Conservation (phyloP, 2,113 vertebrate genomes). For the Trematocara unimaculatum region DNA sequence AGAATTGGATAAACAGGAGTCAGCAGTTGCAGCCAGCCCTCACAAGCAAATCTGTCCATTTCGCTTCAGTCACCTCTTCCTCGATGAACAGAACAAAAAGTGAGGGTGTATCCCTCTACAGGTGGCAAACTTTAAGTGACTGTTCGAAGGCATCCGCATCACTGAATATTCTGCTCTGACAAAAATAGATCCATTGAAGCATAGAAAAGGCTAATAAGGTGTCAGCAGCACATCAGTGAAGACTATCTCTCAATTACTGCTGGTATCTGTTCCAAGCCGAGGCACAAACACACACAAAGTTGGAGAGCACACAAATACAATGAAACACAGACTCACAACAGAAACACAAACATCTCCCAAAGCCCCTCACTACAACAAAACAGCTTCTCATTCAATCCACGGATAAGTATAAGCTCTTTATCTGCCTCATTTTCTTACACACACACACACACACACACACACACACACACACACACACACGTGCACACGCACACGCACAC, state of each 20-base stretch:
- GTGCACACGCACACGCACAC: rapidly evolving
- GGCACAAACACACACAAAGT: neutral
- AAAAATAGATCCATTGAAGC: neutral
- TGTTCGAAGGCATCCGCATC: neutral
- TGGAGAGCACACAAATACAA: neutral
- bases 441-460: neutral
- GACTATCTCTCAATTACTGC: neutral
- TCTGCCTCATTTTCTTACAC: neutral
- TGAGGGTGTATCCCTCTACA: neutral
- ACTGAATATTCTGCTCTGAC: neutral
- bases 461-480: too few relatives aligned
- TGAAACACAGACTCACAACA: neutral
- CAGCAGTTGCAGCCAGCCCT: neutral
- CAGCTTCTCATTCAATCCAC: neutral
- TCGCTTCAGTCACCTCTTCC: neutral
- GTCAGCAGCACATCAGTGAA: neutral
- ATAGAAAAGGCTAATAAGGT: neutral
- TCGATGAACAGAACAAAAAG: neutral
- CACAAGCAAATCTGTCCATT: neutral
- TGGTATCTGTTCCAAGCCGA: neutral
- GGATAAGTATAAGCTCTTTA: conserved; percentile 22
- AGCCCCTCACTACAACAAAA: neutral
- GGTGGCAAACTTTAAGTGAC: neutral
- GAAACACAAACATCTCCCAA: neutral
- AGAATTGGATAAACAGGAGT: neutral